Evolutionary conservation across 2,888 invertebrate genomes (phyloP).

Genomic region (Ramazzottius varieornatus): DNA sequence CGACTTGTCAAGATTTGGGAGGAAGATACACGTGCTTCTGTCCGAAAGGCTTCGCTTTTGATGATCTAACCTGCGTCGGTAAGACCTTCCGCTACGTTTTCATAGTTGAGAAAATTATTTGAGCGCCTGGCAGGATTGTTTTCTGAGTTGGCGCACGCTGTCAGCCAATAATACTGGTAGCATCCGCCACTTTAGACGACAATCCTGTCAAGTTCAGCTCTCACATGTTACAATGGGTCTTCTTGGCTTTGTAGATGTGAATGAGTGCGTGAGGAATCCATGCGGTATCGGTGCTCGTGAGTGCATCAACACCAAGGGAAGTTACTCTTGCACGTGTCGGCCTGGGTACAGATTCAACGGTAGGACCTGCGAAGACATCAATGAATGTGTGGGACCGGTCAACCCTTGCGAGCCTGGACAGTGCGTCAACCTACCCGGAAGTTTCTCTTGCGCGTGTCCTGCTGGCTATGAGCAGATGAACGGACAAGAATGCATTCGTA

Average conservation of each 20-base stretch:
- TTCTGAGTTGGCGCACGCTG: too few relatives aligned
- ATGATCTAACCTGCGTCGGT: not conserved
- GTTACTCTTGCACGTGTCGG: conserved; percentile 27
- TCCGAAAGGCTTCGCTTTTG: not conserved
- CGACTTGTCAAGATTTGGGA: not conserved
- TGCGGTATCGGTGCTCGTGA: not conserved
- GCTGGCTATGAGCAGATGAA: not conserved
- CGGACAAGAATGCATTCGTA: not conserved
- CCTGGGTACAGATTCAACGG: not conserved
- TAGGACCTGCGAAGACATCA: conserved; percentile 1
- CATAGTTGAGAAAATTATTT: not conserved
- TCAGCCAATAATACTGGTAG: too few relatives aligned
- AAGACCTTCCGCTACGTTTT: not conserved
- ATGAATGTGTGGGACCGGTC: not conserved
- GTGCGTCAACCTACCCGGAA: not conserved
- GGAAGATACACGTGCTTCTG: not conserved
- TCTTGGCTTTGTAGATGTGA: too few relatives aligned
- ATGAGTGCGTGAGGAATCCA: not conserved
- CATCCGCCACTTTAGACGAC: too few relatives aligned
- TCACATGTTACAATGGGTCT: too few relatives aligned
- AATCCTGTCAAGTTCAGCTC: too few relatives aligned
- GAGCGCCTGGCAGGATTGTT: too few relatives aligned
- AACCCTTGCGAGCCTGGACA: conserved; percentile 1
- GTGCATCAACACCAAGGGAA: conserved; percentile 58
- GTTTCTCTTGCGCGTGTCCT: not conserved